These are phyloP conservation scores for Hiodon tergisus DNA, from an alignment of 2,113 vertebrate genomes.

Conservation along the genomic window DNA sequence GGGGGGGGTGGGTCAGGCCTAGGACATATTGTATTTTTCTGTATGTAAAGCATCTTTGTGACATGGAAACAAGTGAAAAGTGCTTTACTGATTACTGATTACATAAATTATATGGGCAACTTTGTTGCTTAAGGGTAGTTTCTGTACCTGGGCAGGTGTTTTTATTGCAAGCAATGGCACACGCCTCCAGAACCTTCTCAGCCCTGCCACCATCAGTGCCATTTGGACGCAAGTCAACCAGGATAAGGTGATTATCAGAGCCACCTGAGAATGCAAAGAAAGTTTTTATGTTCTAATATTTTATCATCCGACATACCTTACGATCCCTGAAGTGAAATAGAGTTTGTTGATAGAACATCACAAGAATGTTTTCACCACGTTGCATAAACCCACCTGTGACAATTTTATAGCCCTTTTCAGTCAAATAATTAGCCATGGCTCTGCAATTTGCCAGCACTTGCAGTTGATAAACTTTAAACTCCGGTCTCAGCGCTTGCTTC, in stretches of 20 bases:
- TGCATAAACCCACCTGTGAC: slow-evolving; percentile 73
- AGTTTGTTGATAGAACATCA: neutral
- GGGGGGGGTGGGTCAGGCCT: too few species aligned
- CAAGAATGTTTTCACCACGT: neutral
- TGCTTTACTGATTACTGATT: too few species aligned
- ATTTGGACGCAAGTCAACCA: slow-evolving; percentile 81
- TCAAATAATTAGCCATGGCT: slow-evolving; percentile 59
- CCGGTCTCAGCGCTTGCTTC: slow-evolving; percentile 81
- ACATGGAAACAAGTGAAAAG: too few species aligned
- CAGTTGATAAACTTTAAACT: slow-evolving; percentile 83
- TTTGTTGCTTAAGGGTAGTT: neutral
- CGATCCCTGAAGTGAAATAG: neutral
- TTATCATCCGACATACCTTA: neutral
- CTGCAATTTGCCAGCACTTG: slow-evolving; percentile 87
- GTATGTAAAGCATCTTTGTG: too few species aligned
- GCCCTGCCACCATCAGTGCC: slow-evolving; percentile 84
- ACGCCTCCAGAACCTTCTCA: slow-evolving; percentile 89
- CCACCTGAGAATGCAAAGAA: slow-evolving; percentile 66
- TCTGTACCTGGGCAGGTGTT: slow-evolving; percentile 88
- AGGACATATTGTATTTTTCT: too few species aligned
- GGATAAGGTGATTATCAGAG: slow-evolving; percentile 91
- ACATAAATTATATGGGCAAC: neutral
- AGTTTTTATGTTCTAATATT: too few species aligned
- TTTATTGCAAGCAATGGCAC: slow-evolving; percentile 93
- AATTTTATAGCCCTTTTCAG: slow-evolving; percentile 77